Conservation (phyloP, 1,140 invertebrate species). For the Drosophila trapezifrons region DNA sequence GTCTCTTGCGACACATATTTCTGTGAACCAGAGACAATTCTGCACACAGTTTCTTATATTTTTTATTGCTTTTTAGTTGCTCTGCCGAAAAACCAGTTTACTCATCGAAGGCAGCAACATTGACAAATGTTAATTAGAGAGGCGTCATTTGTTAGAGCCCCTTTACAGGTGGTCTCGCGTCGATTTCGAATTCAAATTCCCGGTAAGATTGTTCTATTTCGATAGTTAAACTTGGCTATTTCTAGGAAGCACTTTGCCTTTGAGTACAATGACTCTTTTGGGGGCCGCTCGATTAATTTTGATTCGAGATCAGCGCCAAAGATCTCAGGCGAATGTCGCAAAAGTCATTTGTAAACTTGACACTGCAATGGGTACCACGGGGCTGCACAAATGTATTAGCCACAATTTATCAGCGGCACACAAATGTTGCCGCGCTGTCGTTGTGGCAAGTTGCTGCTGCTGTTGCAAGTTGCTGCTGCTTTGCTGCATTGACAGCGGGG, state of each 20-base stretch:
- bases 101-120: conserved; percentile 63
- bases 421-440: conserved; percentile 50
- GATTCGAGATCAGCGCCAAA: conserved; percentile 42
- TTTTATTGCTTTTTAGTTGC: conserved; percentile 7
- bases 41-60: conserved; percentile 43
- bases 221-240: conserved; percentile 60
- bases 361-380: conserved; percentile 71
- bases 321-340: conserved; percentile 70
- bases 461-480: conserved; percentile 36
- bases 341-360: conserved; percentile 83
- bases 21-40: conserved; percentile 53
- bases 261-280: conserved; percentile 67
- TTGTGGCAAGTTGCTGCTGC: conserved; percentile 41
- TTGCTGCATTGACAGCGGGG: conserved; percentile 70
- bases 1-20: conserved; percentile 83
- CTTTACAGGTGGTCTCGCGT: conserved; percentile 58
- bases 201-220: conserved; percentile 78
- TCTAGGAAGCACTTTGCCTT: conserved; percentile 64
- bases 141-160: conserved; percentile 67
- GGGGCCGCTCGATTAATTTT: conserved; percentile 63
- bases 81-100: conserved; percentile 62
- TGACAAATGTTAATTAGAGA: conserved; percentile 67
- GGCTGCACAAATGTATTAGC: conserved; percentile 76
- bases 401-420: conserved; percentile 70
- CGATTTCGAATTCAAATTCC: conserved; percentile 32